These are phyloP conservation scores for Perca fluviatilis DNA, from an alignment of 2,113 vertebrate species.

Conservation along the genomic window DNA sequence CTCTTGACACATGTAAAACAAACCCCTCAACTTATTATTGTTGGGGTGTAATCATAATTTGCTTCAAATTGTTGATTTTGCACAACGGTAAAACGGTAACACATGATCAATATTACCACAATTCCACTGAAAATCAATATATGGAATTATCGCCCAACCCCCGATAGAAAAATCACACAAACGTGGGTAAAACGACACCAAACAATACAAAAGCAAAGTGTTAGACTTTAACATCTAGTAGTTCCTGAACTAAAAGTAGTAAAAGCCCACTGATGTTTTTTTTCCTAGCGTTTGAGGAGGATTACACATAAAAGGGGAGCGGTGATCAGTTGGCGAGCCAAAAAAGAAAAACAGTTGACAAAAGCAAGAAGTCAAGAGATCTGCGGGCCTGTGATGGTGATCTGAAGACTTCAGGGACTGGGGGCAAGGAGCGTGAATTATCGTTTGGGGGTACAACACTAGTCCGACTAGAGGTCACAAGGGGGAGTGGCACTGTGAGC, in stretches of 20 bases:
- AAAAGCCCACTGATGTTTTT: conserved; percentile 52
- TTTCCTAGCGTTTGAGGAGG: conserved; percentile 9
- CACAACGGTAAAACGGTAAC: neutral
- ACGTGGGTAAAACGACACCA: conserved; percentile 39
- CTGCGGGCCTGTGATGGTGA: conserved; percentile 57
- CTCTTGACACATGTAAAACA: neutral
- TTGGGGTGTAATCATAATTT: neutral
- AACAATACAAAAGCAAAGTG: conserved; percentile 62
- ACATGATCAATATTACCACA: neutral
- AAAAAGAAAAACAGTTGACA: conserved; percentile 61
- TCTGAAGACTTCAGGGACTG: conserved; percentile 52
- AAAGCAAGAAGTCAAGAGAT: conserved; percentile 68
- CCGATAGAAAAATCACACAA: conserved; percentile 13
- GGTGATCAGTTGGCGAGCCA: conserved; percentile 53
- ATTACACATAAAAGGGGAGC: conserved; percentile 51
- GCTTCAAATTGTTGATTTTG: neutral
- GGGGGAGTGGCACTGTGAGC: conserved; percentile 21
- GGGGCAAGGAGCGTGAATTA: conserved; percentile 34
- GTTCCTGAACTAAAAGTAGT: conserved; percentile 44
- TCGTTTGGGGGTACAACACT: conserved; percentile 39
- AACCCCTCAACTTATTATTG: neutral
- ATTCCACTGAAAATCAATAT: neutral
- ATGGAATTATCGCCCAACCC: conserved; percentile 55
- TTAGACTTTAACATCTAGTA: conserved; percentile 50
- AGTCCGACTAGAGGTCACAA: conserved; percentile 39